Evolutionary conservation across 2,797 vertebrate genomes (phyloP), one percentile per base, ranked within the genome.

Genomic region (Bothrops alternatus): DNA sequence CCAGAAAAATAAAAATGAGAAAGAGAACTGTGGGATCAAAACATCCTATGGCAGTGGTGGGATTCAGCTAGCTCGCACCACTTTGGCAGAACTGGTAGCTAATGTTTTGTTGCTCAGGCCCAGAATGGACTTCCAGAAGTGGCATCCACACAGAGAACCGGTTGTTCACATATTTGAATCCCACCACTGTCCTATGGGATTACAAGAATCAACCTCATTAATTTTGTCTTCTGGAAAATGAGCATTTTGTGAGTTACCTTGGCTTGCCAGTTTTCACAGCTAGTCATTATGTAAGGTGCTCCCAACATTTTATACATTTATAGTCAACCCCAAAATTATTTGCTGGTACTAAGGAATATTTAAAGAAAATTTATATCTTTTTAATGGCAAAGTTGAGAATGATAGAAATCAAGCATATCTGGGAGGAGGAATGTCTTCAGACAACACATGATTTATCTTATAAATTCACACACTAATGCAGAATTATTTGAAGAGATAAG

Each of bases 381-480:
- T 82, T 85, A 69, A 47, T 50, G 90, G 3, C 61, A 91, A 3
- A 58, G 61, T 88, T 82, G 56, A 93, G 53, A 56, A 13, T 88
- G n/a, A 78, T 90, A 94, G 94, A 93, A 82, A 20, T 85, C 12
- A 92, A 1, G 1, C 18, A 90, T 32, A 90, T 37, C 32, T 61
- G 28, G 3, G 26, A 42, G 28, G 86, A 92, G 55, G 16, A 95
- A 12, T 90, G 92, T 88, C 47, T 91, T 94, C n/a, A 86, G 42
- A 86, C 6, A 25, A 65, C 87, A 18, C 23, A 26, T 93, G 86
- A 88, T 93, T 96, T 93, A 55, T 26, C 55, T 87, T 65, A 73
- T 50, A 69, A 90, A 93, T 56, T 94, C 2, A 93, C 85, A 57
- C 90, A 89, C 85, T 85, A 93, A 93, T 4, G 14, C 89, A 3